Evolutionary conservation across 2,113 vertebrate species (phyloP).

Genomic region (Rallus limicola): DNA sequence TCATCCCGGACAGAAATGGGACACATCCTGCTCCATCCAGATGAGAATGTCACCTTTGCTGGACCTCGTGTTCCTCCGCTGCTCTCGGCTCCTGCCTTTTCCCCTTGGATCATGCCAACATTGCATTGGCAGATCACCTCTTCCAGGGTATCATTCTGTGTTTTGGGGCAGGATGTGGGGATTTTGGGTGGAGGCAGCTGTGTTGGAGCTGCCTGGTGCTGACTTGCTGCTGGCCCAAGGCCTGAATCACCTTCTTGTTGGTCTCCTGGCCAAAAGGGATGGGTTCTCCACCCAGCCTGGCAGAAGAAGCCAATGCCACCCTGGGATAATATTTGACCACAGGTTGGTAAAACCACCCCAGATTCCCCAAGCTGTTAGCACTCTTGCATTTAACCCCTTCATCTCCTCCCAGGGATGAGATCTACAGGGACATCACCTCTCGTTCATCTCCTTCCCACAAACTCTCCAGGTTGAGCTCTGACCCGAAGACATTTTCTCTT

Average conservation of each 20-base stretch:
- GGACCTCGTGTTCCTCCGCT: background rate
- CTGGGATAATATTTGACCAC: background rate
- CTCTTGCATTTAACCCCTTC: background rate
- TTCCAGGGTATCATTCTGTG: background rate
- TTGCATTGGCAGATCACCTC: background rate
- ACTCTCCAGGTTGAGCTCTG: background rate
- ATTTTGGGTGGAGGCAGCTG: background rate
- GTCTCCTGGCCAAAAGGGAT: background rate
- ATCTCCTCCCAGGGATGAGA: background rate
- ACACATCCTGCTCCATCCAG: accelerated
- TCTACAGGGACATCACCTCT: background rate
- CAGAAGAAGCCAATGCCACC: background rate
- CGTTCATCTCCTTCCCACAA: background rate
- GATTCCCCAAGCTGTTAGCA: accelerated
- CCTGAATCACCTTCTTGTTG: background rate
- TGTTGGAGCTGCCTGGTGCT: accelerated
- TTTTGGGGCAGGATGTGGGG: background rate
- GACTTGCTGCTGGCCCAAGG: background rate
- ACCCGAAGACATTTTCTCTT: background rate
- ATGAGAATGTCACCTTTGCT: accelerated
- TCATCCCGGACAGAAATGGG: accelerated
- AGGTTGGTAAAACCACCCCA: accelerated
- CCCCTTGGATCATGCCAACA: background rate
- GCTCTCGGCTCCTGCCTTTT: background rate
- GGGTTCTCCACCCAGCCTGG: background rate